Conservation (phyloP, 2,888 invertebrate species). For the Cepaea hortensis region DNA sequence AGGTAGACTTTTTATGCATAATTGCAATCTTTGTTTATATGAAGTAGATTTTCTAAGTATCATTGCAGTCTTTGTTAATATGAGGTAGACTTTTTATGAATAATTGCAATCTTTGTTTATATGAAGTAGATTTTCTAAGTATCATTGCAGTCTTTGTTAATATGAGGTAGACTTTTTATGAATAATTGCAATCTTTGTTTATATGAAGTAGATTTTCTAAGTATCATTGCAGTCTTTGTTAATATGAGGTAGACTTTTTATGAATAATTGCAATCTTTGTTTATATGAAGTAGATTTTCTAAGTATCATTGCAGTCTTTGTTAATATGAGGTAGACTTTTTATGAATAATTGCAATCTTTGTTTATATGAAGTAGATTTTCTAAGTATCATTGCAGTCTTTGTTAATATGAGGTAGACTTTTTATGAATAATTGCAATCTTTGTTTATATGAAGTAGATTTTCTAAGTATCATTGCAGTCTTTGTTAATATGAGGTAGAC, state of each 20-base stretch:
- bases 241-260: not conserved
- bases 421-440: too few species aligned
- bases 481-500: not conserved
- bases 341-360: not conserved
- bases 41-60: not conserved
- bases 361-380: not conserved
- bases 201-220: not conserved
- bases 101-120: conserved; percentile 64
- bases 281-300: conserved; percentile 71
- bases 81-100: not conserved
- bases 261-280: conserved; percentile 56
- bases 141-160: not conserved
- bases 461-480: too few species aligned
- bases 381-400: not conserved
- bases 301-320: not conserved
- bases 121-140: conserved; percentile 66
- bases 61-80: not conserved
- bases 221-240: not conserved
- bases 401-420: not conserved
- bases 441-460: conserved; percentile 75
- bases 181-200: not conserved
- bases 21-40: not conserved
- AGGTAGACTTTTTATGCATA: not conserved
- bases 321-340: not conserved
- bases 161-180: not conserved